Base-by-base conservation (phyloP, 2,888 invertebrate genomes). In the Plagiodera versicolora region DNA sequence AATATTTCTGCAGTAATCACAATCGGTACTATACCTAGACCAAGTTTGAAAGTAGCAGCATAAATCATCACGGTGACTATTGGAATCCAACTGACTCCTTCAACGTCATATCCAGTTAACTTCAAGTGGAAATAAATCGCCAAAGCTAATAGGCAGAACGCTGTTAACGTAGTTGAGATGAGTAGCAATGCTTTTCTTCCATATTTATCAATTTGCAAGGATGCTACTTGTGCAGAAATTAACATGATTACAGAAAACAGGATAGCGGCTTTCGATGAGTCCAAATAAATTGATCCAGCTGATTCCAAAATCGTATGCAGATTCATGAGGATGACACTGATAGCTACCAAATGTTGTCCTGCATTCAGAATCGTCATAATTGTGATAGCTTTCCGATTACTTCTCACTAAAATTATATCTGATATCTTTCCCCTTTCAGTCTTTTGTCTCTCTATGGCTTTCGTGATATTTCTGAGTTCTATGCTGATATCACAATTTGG, bases 261-360 rank as follows among this genome's bases (percentile, higher is more conserved):
- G 24, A 80, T 80, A 5, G 77, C 78, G 1, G 78, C 74, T 1
- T 67, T 67, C 4, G 73, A 70, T 0, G 76, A 69, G 3, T 74
- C 64, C 14, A 74, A 65, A 45, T 79, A 73, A 49, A 76, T 74
- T 2, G 77, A 75, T 3, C 75, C 75, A 0, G 79, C 79, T 55
- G 75, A 74, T 9, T 69, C 67, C 18, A 80, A 58, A 58, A 80
- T 80, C 5, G 73, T 67, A 61, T 80, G 80, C 11, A 80, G 65
- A 50, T 80, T 80, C 80, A 80, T 80, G n/a, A 80, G 48, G 49
- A 80, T 77, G 1, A 80, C 80, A 49, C 75, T 77, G 32, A 80
- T 78, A 28, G 77, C 75, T 44, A 75, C 75, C 56, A 80, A 77
- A 63, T 80, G 79, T 67, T 80, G 80, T 0, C 75, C 73, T 1